Evolutionary conservation across 2,113 vertebrate genomes (phyloP), one percentile per base, ranked within the genome.

Genomic region (Mastomys coucha): DNA sequence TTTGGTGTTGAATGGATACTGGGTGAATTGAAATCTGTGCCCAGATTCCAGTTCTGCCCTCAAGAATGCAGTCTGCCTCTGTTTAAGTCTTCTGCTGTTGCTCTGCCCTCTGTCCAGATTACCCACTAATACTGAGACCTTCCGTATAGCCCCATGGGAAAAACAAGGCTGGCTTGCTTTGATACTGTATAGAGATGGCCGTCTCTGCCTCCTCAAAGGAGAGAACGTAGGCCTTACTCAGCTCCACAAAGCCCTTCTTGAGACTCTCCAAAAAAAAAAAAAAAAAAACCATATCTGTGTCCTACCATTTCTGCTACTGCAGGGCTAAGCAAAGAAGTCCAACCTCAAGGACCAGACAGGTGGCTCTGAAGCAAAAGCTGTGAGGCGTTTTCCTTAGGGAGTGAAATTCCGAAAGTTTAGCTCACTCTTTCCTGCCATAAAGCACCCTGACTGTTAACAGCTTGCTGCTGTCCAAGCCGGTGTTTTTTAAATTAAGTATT

Each of bases 401-500:
- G 93, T 98, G 97, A 95, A 98, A 97, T 93, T 98, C 96, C 65
- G 39, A 97, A 97, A 96, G 97, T 90, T 98, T 93, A 97, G 96
- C 97, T 98, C 97, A 97, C 82, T 98, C 96, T 98, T 98, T 98
- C 97, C 97, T 96, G 95, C 94, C 97, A 94, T 98, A 98, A 98
- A 98, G 96, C 63, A 97, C 94, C 81, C 81, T 96, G 92, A 97
- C 98, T 98, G 94, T 98, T 98, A 98, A 96, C 76, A 97, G 90
- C 93, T 98, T 98, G 98, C 95, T 98, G 93, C 95, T 98, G 97
- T 95, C 93, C 97, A 89, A 81, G 95, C 0, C 20, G 96, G 97
- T 98, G 98, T 98, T 99, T 98, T 99, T 98, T 97, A 96, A 98
- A 98, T 98, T 97, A 98, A 97, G 95, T 93, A 97, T 97, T 97